Evolutionary conservation across 2,888 invertebrate species (phyloP), one percentile per base, ranked within the genome.

Genomic region (Amblyteles armatorius): DNA sequence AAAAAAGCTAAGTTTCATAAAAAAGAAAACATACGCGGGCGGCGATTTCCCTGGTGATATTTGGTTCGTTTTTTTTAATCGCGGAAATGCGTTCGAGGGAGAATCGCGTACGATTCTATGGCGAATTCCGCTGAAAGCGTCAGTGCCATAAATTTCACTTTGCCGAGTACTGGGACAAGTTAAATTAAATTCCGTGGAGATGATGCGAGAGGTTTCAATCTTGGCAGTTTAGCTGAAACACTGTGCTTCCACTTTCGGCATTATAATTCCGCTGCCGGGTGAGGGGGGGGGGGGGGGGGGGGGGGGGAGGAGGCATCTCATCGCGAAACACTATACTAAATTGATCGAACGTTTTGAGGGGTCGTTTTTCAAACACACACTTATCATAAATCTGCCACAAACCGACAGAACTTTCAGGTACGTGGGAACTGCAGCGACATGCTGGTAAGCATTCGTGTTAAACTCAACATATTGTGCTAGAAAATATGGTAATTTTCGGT

Each of bases 171-270:
- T 29, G 44, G 44, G 69, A 55, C 19, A 55, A 79, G 76, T 83
- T 79, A 63, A 40, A 83, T 83, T 83, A 74, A 69, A 83, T 79
- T 26, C 50, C 40, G 57, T 60, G 40, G 44, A 44, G 29, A 65
- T 71, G 48, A 44, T 55, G 63, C 67, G 55, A 71, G 40, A n/a
- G 79, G 67, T 79, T 83, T 83, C 79, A 74, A 83, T 79, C 79
- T 79, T 74, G 60, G 68, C 57, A 73, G 74, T 83, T 83, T 68
- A 36, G 67, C 44, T n/a, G 19, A 44, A 69, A 48, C 48, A 60
- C 44, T 22, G 29, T 44, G 68, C 73, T 40, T 26, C 19, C 19
- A 65, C 44, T 71, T 55, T 26, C 7, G 11, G 22, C n/a, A 44
- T 44, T 60, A 26, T 3, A 40, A 3, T 36, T 11, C 19, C 50